These are phyloP conservation scores for Masnerella sp. DNA, from an alignment of 2,888 invertebrate species.

Conservation along the genomic window DNA sequence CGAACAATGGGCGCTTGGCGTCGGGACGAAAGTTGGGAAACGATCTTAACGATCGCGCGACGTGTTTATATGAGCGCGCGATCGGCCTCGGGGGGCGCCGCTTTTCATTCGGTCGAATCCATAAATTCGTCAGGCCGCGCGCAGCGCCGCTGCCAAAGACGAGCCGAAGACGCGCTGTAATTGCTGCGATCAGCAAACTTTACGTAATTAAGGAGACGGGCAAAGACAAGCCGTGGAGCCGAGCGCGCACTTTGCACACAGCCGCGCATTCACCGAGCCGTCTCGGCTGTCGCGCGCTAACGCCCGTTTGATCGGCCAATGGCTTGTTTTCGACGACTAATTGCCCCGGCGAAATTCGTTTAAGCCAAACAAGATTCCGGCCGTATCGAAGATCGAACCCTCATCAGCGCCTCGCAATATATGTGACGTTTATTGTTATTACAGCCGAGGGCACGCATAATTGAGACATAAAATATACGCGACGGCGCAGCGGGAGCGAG, in stretches of 20 bases:
- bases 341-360: slow-evolving; percentile 68
- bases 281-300: slow-evolving; percentile 45
- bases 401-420: slow-evolving; percentile 63
- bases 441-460: slow-evolving; percentile 64
- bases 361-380: slow-evolving; percentile 67
- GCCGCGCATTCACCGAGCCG: slow-evolving; percentile 46
- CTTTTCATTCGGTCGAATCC: slow-evolving; percentile 37
- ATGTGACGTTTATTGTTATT: slow-evolving; percentile 72
- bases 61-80: no score
- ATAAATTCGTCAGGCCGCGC: slow-evolving; percentile 48
- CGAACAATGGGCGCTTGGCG: no score
- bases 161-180: slow-evolving; percentile 44
- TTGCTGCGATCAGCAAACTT: slow-evolving; percentile 51
- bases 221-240: slow-evolving; percentile 44
- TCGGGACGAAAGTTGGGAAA: no score
- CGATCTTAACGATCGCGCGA: no score
- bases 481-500: slow-evolving; percentile 37
- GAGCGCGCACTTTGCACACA: slow-evolving; percentile 33
- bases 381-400: slow-evolving; percentile 49
- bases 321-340: slow-evolving; percentile 63
- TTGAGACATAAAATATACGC: slow-evolving; percentile 70
- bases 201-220: slow-evolving; percentile 53
- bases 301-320: slow-evolving; percentile 58
- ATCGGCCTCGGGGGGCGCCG: not conserved
- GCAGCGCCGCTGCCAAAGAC: slow-evolving; percentile 24